Evolutionary conservation across 1,140 invertebrate species (phyloP).

Genomic region (Ptiloglossa arizonensis): DNA sequence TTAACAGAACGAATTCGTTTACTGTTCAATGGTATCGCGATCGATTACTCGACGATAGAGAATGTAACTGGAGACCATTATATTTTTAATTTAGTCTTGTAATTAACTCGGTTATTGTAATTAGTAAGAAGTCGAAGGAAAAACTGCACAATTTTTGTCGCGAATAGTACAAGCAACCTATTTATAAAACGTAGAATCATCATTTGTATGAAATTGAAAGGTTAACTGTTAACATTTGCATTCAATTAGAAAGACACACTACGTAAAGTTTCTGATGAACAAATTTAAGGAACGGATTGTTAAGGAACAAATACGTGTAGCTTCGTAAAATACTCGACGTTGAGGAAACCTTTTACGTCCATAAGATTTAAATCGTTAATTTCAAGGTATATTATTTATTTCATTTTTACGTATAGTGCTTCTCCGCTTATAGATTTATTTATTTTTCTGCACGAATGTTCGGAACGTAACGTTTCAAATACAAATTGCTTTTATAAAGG

Average conservation of each 20-base stretch:
- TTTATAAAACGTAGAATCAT: too few relatives aligned
- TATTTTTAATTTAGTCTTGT: not conserved
- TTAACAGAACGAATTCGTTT: not conserved
- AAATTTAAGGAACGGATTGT: too few relatives aligned
- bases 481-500: too few relatives aligned
- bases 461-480: too few relatives aligned
- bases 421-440: not conserved
- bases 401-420: not conserved
- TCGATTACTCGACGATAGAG: not conserved
- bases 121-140: not conserved
- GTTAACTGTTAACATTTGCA: too few relatives aligned
- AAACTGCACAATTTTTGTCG: too few relatives aligned
- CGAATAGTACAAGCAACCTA: not conserved
- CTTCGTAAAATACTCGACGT: too few relatives aligned
- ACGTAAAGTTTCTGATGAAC: too few relatives aligned
- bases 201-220: too few relatives aligned
- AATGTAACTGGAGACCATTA: not conserved
- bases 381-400: constrained; percentile 11
- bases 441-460: not conserved
- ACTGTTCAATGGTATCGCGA: not conserved
- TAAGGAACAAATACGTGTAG: too few relatives aligned
- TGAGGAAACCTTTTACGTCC: not conserved
- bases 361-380: not conserved
- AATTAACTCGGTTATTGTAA: not conserved
- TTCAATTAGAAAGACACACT: too few relatives aligned